phyloP scores from a whole-genome alignment of 2,888 invertebrate species.

The Leptinotarsa juncta region DNA sequence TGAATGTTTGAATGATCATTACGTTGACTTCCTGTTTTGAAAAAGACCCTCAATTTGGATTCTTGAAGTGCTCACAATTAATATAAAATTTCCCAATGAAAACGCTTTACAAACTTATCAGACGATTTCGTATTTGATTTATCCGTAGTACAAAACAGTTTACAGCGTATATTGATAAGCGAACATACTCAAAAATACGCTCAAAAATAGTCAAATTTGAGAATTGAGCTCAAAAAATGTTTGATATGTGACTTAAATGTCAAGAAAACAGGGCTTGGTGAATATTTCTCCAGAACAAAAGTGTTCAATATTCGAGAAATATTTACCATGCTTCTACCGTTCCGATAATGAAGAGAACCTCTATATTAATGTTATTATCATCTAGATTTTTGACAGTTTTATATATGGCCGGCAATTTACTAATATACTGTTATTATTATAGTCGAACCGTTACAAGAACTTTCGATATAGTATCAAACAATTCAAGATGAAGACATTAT shows the following conservation, averaged over 20 bases:
- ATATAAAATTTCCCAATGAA: background rate
- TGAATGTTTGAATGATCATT: too few species aligned
- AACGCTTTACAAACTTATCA: background rate
- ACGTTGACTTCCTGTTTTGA: too few species aligned
- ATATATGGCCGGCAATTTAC: constrained; percentile 57
- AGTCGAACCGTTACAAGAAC: constrained; percentile 37
- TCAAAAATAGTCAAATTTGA: constrained; percentile 8
- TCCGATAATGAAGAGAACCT: constrained; percentile 25
- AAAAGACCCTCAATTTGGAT: too few species aligned
- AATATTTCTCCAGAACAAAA: background rate
- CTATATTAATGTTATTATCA: constrained; percentile 30
- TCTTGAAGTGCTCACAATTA: too few species aligned
- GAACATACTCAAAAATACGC: constrained; percentile 16
- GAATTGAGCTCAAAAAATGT: constrained; percentile 39
- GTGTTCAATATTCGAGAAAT: background rate
- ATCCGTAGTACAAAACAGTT: background rate
- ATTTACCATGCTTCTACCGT: constrained; percentile 16
- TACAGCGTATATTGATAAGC: constrained; percentile 15
- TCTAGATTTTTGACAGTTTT: constrained; percentile 43
- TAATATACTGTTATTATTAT: constrained; percentile 43
- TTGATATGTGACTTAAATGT: constrained; percentile 40
- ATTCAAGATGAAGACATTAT: constrained; percentile 5
- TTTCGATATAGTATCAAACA: constrained; percentile 18
- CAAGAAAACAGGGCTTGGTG: background rate
- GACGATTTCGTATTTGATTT: background rate